These are phyloP conservation scores for Globodera rostochiensis DNA, from an alignment of 1,140 invertebrate species.

Conservation along the genomic window DNA sequence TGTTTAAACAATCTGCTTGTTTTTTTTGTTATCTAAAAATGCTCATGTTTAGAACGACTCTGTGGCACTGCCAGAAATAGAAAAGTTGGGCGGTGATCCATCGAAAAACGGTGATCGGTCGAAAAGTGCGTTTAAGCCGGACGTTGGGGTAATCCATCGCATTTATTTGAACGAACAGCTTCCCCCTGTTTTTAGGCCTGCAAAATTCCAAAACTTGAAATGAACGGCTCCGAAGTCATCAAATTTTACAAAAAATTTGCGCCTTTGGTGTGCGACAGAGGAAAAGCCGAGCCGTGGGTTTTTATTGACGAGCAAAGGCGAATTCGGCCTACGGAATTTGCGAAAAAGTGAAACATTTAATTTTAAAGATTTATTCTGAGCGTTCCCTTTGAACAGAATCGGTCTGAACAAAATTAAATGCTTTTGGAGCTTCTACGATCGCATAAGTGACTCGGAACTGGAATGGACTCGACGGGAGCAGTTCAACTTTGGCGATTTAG, in stretches of 20 bases:
- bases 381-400: not conserved
- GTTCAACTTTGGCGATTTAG: slow-evolving; percentile 30
- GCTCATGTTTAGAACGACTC: too few relatives aligned
- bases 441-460: slow-evolving; percentile 37
- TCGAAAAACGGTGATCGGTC: not conserved
- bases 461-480: slow-evolving; percentile 24
- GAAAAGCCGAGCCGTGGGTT: slow-evolving; percentile 35
- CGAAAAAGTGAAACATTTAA: slow-evolving; percentile 40
- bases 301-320: slow-evolving; percentile 39
- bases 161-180: not conserved
- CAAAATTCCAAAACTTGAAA: slow-evolving; percentile 48
- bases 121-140: not conserved
- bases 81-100: not conserved
- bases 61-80: not conserved
- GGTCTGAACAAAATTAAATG: slow-evolving; percentile 30
- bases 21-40: too few relatives aligned
- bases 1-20: too few relatives aligned
- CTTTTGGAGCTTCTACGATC: slow-evolving; percentile 37
- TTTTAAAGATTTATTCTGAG: not conserved
- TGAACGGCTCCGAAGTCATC: slow-evolving; percentile 39
- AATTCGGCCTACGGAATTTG: slow-evolving; percentile 40
- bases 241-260: slow-evolving; percentile 41
- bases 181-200: slow-evolving; percentile 36
- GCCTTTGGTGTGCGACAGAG: slow-evolving; percentile 32
- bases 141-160: not conserved